These are phyloP conservation scores for Stictonetta naevosa DNA, from an alignment of 2,113 vertebrate genomes.

Conservation along the genomic window DNA sequence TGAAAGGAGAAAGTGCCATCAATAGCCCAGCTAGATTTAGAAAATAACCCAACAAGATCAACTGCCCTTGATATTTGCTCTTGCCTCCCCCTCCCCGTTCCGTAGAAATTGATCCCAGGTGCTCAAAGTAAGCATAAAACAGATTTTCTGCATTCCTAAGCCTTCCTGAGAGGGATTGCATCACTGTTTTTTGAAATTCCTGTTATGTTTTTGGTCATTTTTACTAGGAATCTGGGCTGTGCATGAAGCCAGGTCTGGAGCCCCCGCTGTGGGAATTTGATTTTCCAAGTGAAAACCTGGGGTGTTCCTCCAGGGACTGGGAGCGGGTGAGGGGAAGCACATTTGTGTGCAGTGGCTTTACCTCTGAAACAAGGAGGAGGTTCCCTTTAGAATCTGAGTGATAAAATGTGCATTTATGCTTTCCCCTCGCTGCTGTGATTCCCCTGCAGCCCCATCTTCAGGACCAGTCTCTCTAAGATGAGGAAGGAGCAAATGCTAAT, in stretches of 20 bases:
- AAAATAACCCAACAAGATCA: rapidly evolving
- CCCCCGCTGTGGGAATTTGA: too few species aligned
- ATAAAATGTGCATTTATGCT: not conserved
- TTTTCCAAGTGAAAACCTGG: not conserved
- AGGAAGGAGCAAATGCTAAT: not conserved
- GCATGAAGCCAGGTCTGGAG: not conserved
- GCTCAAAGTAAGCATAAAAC: not conserved
- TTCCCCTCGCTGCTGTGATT: not conserved
- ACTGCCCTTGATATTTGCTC: not conserved
- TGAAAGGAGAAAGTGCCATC: not conserved
- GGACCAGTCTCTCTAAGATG: not conserved
- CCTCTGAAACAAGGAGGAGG: not conserved
- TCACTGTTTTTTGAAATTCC: rapidly evolving
- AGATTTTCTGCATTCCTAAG: not conserved
- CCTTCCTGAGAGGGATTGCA: not conserved
- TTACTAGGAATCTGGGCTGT: not conserved
- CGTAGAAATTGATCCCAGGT: rapidly evolving
- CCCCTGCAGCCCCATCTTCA: rapidly evolving
- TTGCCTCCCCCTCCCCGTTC: too few species aligned
- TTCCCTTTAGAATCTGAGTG: not conserved
- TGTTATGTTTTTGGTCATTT: not conserved
- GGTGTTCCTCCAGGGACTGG: rapidly evolving
- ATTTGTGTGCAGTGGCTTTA: not conserved
- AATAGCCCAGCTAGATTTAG: rapidly evolving
- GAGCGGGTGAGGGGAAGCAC: rapidly evolving